Conservation (phyloP, 2,888 invertebrate species). For the Hyalella azteca region DNA sequence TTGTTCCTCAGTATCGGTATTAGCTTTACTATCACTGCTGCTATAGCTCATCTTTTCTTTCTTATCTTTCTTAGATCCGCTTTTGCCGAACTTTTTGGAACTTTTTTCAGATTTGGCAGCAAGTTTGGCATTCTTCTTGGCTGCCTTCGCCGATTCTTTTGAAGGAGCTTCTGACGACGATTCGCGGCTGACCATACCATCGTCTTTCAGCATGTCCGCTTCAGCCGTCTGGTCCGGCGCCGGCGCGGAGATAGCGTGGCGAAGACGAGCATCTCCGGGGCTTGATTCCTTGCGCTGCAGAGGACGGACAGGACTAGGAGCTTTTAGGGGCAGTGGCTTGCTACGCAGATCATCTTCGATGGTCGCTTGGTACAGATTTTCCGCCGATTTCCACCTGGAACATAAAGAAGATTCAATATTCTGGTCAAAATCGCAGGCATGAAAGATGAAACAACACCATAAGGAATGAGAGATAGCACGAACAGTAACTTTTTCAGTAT, state of each 20-base stretch:
- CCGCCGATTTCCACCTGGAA: slow-evolving; percentile 37
- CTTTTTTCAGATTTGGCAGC: not conserved
- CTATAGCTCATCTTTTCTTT: slow-evolving; percentile 28
- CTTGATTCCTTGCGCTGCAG: too few species aligned
- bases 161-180: slow-evolving; percentile 1
- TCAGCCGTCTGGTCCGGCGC: not conserved
- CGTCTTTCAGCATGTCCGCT: not conserved
- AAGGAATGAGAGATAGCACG: too few species aligned
- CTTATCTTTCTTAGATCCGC: not conserved
- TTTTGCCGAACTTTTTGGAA: slow-evolving; percentile 9
- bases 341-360: slow-evolving; percentile 6
- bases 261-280: not conserved
- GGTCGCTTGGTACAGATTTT: slow-evolving; percentile 11
- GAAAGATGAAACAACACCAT: not conserved
- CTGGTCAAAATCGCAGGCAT: not conserved
- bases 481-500: too few species aligned
- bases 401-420: not conserved
- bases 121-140: not conserved
- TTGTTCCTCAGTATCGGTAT: slow-evolving; percentile 19
- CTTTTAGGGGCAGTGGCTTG: not conserved
- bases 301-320: too few species aligned
- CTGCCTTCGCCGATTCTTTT: not conserved
- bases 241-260: not conserved
- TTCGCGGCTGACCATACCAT: not conserved
- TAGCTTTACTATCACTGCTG: slow-evolving; percentile 13